A percentile compares a stretch with the other conserved stretches of the same genome.
Evolutionary conservation across 1,140 invertebrate genomes (phyloP).

Genomic region (Eriosoma lanigerum): DNA sequence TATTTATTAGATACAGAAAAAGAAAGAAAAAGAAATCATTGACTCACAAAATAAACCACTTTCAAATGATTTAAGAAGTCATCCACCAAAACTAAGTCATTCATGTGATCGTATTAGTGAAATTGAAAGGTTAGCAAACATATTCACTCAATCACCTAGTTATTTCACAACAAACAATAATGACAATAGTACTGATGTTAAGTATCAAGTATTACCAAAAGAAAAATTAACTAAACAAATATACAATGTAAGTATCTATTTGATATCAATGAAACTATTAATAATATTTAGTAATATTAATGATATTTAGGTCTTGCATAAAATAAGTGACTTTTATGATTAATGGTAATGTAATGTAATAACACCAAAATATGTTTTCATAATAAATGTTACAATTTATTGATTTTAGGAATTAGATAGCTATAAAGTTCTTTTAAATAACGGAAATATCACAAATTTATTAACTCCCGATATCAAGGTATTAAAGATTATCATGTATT

Average conservation of each 20-base stretch:
- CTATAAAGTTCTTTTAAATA: not conserved
- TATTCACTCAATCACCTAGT: conserved; percentile 40
- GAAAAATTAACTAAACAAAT: not conserved
- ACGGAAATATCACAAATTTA: not conserved
- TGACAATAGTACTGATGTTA: conserved; percentile 34
- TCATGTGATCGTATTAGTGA: conserved; percentile 6
- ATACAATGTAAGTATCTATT: conserved; percentile 33
- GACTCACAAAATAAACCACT: not conserved
- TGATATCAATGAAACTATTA: not conserved
- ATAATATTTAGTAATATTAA: not conserved
- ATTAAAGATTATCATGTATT: not conserved
- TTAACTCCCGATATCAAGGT: not conserved
- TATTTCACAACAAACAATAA: conserved; percentile 6
- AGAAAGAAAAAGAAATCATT: not conserved
- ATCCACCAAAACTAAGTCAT: not conserved
- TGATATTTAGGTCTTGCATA: conserved; percentile 24
- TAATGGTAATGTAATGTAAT: conserved; percentile 9
- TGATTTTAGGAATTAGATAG: conserved; percentile 15
- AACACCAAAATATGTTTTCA: not conserved
- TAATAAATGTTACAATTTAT: not conserved
- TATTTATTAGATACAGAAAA: not conserved
- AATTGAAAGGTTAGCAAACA: conserved; percentile 42
- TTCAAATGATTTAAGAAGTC: not conserved
- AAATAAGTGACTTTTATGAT: not conserved
- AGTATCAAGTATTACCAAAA: not conserved